Conservation (phyloP, 2,888 invertebrate genomes). For the Cheilosia impressa region DNA sequence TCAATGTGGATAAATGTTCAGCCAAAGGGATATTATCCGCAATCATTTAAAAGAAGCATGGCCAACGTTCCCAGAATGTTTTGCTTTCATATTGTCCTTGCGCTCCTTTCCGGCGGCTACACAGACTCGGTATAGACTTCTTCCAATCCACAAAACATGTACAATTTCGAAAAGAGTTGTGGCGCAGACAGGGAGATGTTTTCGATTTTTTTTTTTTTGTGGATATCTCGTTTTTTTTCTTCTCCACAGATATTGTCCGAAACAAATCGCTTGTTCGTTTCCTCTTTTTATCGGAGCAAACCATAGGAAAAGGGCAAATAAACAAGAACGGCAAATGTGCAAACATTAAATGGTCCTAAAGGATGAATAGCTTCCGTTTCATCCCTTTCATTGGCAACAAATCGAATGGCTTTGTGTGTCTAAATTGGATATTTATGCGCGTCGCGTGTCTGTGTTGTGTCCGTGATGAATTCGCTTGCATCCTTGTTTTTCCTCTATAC, state of each 20-base stretch:
- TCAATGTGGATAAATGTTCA: constrained; percentile 63
- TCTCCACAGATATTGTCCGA: constrained; percentile 63
- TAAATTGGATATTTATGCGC: constrained; percentile 75
- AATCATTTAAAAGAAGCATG: constrained; percentile 63
- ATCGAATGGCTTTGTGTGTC: constrained; percentile 75
- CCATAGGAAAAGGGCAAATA: constrained; percentile 63
- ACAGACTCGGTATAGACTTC: constrained; percentile 5
- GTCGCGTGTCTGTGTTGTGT: constrained; percentile 72
- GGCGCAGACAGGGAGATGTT: constrained; percentile 22
- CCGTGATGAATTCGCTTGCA: constrained; percentile 67
- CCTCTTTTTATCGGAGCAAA: constrained; percentile 48
- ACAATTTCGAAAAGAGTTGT: constrained; percentile 60
- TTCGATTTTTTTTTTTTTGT: background rate
- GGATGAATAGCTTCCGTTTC: constrained; percentile 73
- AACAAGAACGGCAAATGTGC: constrained; percentile 73
- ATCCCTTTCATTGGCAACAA: constrained; percentile 74
- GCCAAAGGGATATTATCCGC: constrained; percentile 61
- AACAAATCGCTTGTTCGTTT: constrained; percentile 71
- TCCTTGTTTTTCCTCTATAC: constrained; percentile 2
- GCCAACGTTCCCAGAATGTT: constrained; percentile 56
- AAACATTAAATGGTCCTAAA: constrained; percentile 75
- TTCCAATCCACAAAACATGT: constrained; percentile 40
- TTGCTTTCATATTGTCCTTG: constrained; percentile 36
- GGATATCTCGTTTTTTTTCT: constrained; percentile 1
- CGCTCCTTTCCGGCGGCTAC: background rate